Base-by-base conservation (phyloP, 2,797 vertebrate species). In the Chaenodraco wilsoni region DNA sequence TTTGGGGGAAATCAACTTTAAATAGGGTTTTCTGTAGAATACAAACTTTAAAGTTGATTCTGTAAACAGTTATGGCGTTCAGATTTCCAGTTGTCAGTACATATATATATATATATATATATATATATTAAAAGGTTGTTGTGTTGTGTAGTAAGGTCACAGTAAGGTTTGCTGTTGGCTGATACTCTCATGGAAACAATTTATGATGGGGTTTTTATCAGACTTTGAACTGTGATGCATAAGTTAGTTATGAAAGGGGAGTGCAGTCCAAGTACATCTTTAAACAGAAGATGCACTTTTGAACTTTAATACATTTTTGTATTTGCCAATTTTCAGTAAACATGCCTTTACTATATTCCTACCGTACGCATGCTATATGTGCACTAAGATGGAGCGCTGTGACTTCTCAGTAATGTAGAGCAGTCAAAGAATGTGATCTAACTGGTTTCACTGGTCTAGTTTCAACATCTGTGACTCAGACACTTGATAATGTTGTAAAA, bases 381-480 rank as follows among this genome's bases (percentile, higher is more conserved):
- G 19, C 27, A 13, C 31, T 14, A 15, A 12, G 62, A 52, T 43
- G 15, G 21, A 52, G 63, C 37, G 3, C 45, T 14, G 2, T 11
- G 23, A 33, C 46, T 31, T 10, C 23, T 74, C 13, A 82, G 79
- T 70, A 66, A 90, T 82, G 86, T 79, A 21, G 51, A 74, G 76
- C 56, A 75, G 70, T 58, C 57, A 9, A 83, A 77, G 85, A 93
- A 95, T 95, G 93, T 56, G 59, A 66, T 87, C 81, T 67, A 12
- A 88, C 93, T 81, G 67, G 93, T 94, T 92, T 87, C 83, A 83
- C 90, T 67, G 52, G 79, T 70, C 63, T 49, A 41, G 88, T 93
- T 92, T 93, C 87, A 81, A 76, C 73, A 48, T 70, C 65, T 44
- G 72, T 82, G 72, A 82, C 76, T 85, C 80, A 79, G 51, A 41